These are phyloP conservation scores for Drosophila erecta DNA, from an alignment of 1,140 invertebrate species.

Conservation along the genomic window DNA sequence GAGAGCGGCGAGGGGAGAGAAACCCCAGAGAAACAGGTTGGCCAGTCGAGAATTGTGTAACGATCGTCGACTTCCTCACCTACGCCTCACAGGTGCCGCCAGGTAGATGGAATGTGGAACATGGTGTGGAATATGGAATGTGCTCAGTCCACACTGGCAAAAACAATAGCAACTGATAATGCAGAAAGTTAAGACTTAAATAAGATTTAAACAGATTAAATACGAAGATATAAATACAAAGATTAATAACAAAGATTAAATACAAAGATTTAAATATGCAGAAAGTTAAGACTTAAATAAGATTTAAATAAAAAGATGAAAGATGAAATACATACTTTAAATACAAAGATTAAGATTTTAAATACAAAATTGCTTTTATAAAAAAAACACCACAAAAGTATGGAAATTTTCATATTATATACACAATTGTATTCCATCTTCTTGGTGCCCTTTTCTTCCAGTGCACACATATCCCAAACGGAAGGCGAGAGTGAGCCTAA, in stretches of 20 bases:
- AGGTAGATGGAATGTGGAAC: constrained; percentile 28
- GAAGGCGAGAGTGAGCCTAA: constrained; percentile 32
- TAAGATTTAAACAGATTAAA: no score
- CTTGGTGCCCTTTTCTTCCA: background rate
- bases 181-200: no score
- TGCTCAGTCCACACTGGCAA: constrained; percentile 7
- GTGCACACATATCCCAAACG: constrained; percentile 8
- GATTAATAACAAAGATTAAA: no score
- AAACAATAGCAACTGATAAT: background rate
- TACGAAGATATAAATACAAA: no score
- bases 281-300: no score
- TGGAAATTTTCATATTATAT: background rate
- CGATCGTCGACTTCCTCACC: constrained; percentile 31
- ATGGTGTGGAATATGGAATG: constrained; percentile 29
- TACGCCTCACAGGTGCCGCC: constrained; percentile 54
- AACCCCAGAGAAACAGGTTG: constrained; percentile 44
- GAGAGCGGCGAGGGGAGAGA: constrained; percentile 21
- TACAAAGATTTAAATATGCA: no score
- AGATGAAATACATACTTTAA: no score
- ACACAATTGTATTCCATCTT: background rate
- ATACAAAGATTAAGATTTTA: no score
- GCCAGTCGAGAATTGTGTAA: constrained; percentile 48
- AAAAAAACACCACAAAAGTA: no score
- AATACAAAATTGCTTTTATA: no score
- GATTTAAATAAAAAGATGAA: no score